phyloP scores from a whole-genome alignment of 2,888 invertebrate genomes.

The Cryptus armator region DNA sequence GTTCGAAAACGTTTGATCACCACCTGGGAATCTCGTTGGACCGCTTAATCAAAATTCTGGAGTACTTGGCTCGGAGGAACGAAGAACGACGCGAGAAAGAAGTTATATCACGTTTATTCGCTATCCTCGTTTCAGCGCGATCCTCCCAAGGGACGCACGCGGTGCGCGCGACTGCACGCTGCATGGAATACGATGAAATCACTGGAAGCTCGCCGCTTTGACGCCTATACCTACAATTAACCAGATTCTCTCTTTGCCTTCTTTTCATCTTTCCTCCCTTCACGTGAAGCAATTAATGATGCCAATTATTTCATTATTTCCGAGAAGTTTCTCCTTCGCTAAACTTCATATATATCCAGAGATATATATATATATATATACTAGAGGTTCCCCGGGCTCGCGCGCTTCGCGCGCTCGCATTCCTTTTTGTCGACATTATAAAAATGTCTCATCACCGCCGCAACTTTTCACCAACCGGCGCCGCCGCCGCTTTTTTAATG shows the following conservation, averaged over 20 bases:
- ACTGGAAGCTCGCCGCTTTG: conserved; percentile 42
- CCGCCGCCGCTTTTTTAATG: too few relatives aligned
- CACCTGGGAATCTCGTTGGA: conserved; percentile 67
- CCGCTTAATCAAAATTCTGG: conserved; percentile 65
- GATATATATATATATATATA: conserved; percentile 31
- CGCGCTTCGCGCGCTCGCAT: too few relatives aligned
- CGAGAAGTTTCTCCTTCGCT: conserved; percentile 41
- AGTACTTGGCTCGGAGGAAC: conserved; percentile 33
- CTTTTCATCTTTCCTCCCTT: conserved; percentile 31
- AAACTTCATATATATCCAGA: conserved; percentile 23
- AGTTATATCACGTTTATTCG: conserved; percentile 24
- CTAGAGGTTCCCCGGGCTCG: too few relatives aligned
- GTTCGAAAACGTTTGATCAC: conserved; percentile 24
- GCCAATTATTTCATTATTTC: conserved; percentile 67
- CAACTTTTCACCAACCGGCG: too few relatives aligned
- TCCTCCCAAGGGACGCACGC: conserved; percentile 24
- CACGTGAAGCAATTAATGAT: conserved; percentile 56
- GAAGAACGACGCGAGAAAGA: background rate
- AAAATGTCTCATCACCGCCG: too few relatives aligned
- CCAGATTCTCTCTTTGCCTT: conserved; percentile 15
- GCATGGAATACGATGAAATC: conserved; percentile 33
- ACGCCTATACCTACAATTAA: conserved; percentile 39
- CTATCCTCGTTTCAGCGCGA: conserved; percentile 13
- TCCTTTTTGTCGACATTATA: too few relatives aligned
- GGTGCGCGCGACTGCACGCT: background rate